Base-by-base conservation (phyloP, 2,888 invertebrate species). In the Amblyjoppa proteus region DNA sequence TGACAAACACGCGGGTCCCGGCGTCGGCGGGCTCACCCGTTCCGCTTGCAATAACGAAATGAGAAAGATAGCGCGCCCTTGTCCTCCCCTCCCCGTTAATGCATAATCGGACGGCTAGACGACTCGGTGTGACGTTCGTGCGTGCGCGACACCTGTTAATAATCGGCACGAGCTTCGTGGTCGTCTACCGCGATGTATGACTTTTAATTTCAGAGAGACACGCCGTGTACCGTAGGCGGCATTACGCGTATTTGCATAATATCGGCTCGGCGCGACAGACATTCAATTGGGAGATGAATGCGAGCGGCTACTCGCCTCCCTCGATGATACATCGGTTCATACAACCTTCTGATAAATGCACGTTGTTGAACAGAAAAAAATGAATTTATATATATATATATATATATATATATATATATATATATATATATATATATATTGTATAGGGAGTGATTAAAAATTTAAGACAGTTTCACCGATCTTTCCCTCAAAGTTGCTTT, bases 81-180 rank as follows among this genome's bases (percentile, higher is more conserved):
- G 20, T 68, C 38, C 68, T 45, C 13, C 45, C 13, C 49, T 31
- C 58, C 75, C 38, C 71, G 75, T 85, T 82, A 28, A 83, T 75
- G 75, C 78, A 82, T 80, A 28, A 51, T 53, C 45, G 41, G 45
- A 68, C 73, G 78, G 53, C 13, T 45, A 13, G 45, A 45, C 81
- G 78, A 69, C 64, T 38, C 83, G 74, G 69, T 83, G 61, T 68
- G 71, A 61, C 73, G 73, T 73, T 77, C 76, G 73, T 77, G 80
- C 83, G 68, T 74, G 68, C 76, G 31, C 61, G 85, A 85, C 85
- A 85, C 85, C 85, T 85, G 85, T 83, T 85, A 85, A 85, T 85
- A 85, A 85, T 85, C 76, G 80, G 34, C 75, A 58, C 76, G 71
- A 61, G 61, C 80, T 69, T 58, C 61, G 71, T 70, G 75, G 75